Base-by-base conservation (phyloP, 2,113 vertebrate genomes). In the Crotalus tigris region DNA sequence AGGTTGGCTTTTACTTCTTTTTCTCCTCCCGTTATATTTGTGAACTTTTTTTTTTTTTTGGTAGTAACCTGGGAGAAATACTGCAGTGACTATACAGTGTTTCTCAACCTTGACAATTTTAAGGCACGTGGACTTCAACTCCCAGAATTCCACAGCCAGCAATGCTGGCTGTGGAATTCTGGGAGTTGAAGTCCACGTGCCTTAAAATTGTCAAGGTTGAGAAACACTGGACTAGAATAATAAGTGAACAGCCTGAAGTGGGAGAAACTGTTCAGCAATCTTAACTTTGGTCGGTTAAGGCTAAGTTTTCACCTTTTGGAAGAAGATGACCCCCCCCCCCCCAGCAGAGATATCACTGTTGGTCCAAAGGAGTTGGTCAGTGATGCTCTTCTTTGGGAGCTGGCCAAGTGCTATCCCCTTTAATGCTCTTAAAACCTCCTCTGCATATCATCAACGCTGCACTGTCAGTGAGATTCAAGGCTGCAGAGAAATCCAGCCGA, bases 371-470 rank as follows among this genome's bases (percentile, higher is more conserved):
- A 46, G 17, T 12, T 33, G 29, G 26, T 12, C 54, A 51, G 69
- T 12, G 44, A 11, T 44, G 21, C 59, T 61, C 46, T 86, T 90
- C 7, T 4, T 12, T 93, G 89, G 89, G 26, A n/a, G 17, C 5
- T 59, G 44, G 81, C 92, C 89, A 87, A 69, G 81, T 91, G 85
- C 81, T 75, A n/a, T 90, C 89, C 92, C 92, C 51, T 49, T 91
- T 24, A 1, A 10, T 3, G 5, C 88, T 85, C 69, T 53, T 29
- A 29, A 87, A 93, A 87, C 55, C 88, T 85, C 92, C 81, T 87
- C 33, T 54, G 8, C 13, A 2, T 91, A 85, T 54, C 49, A 0
- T 93, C 89, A 87, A 11, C 54, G 75, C 92, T 90, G 85, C 89
- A 87, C 55, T 11, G 44, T 93, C 92, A 64, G 49, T 44, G 23